phyloP scores from a whole-genome alignment of 2,888 invertebrate species.

The Phragmatobia fuliginosa region DNA sequence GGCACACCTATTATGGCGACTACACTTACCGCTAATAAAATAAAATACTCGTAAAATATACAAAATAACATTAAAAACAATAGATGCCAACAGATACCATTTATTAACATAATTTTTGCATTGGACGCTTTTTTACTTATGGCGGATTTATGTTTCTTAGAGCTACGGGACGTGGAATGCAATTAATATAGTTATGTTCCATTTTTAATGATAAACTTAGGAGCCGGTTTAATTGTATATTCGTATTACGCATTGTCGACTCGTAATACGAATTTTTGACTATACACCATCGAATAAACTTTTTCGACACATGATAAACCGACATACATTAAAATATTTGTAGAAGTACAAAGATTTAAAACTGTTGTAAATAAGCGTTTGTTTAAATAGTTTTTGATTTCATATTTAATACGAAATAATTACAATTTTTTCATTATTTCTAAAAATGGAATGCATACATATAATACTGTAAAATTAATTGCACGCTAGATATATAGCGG shows the following conservation, averaged over 20 bases:
- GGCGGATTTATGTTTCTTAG: conserved; percentile 52
- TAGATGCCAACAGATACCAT: conserved; percentile 53
- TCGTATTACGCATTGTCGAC: not conserved
- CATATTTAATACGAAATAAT: conserved; percentile 17
- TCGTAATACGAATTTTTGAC: not conserved
- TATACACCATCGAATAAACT: not conserved
- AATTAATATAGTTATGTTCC: conserved; percentile 30
- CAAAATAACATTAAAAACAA: conserved; percentile 58
- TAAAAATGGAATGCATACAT: conserved; percentile 7
- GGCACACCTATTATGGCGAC: conserved; percentile 76
- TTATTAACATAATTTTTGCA: conserved; percentile 48
- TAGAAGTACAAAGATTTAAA: not conserved
- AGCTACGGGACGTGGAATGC: conserved; percentile 54
- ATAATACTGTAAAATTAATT: not conserved
- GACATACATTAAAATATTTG: not conserved
- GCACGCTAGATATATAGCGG: not conserved
- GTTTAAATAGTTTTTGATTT: conserved; percentile 4
- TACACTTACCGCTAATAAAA: conserved; percentile 55
- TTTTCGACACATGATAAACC: not conserved
- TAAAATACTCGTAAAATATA: conserved; percentile 51
- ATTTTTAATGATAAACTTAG: conserved; percentile 14
- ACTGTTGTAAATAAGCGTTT: not conserved
- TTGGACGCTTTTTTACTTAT: conserved; percentile 54
- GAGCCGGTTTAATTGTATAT: not conserved
- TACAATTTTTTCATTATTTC: conserved; percentile 36